Base-by-base conservation (phyloP, 2,113 vertebrate genomes). In the Sebastes fasciatus region DNA sequence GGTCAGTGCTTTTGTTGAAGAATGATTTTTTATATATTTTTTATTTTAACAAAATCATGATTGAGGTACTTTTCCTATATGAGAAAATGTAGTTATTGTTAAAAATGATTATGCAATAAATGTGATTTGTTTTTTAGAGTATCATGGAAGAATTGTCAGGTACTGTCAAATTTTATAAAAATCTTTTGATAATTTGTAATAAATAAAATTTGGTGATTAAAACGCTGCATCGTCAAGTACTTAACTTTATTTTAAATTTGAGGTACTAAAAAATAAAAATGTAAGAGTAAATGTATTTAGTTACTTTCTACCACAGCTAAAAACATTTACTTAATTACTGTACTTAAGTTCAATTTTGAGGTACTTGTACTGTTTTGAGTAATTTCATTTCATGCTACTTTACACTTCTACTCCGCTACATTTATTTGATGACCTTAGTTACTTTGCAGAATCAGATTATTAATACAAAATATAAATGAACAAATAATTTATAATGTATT, bases 181-280 rank as follows among this genome's bases (percentile, higher is more conserved):
- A 23, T n/a, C 23, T 83, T 83, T 70, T 57, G 19, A 1, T 49
- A 42, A 58, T 2, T 40, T 40, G 21, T 54, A 71, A 79, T 55
- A 46, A 63, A 49, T 16, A 23, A 40, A 54, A 52, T 68, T 55
- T 71, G 13, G 23, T 70, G 19, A 71, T 82, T 64, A 57, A 71
- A 77, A 43, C 4, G 23, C 17, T n/a, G 2, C 43, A n/a, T 2
- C 54, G 6, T 68, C 0, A 1, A 17, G 26, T 10, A 60, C 17
- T 64, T 42, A 13, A 70, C 19, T 46, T 45, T 8, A 17, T 61
- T 60, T 61, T 19, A 46, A 12, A 26, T 10, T 7, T 23, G 4
- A 46, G 9, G 14, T 46, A 26, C 54, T 34, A 49, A 10, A 49
- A 49, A 12, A 13, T 49, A 49, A 13, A 48, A 49, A 49, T 4